These are phyloP conservation scores for Saguinus imperator DNA, from an alignment of 2,113 vertebrate genomes.

Conservation along the genomic window DNA sequence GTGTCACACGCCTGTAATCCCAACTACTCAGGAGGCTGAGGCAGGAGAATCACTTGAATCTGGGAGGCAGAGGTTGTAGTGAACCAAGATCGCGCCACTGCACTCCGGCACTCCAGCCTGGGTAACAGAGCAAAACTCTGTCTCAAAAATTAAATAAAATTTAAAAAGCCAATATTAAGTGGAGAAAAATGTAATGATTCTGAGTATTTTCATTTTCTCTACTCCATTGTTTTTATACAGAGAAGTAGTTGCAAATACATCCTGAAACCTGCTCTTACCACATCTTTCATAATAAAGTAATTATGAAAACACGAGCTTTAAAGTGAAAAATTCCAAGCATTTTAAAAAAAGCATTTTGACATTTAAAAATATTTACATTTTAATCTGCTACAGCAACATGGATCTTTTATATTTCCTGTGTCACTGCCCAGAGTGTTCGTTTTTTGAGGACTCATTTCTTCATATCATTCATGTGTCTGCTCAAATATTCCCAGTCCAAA, in stretches of 20 bases:
- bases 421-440: background rate
- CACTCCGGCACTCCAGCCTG: no score
- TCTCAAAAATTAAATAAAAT: background rate
- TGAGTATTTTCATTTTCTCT: background rate
- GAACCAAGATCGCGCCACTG: no score
- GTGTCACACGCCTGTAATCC: accelerated
- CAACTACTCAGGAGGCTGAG: no score
- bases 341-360: background rate
- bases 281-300: background rate
- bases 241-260: conserved; percentile 18
- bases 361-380: background rate
- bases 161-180: background rate
- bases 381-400: background rate
- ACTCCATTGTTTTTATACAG: background rate
- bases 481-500: background rate
- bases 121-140: no score
- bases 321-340: background rate
- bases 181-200: background rate
- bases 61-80: no score
- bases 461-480: background rate
- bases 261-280: background rate
- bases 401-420: background rate
- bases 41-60: no score
- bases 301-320: background rate
- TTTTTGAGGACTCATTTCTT: background rate